Percentiles rank a stretch among this genome's conserved stretches.
phyloP scores from a whole-genome alignment of 2,888 invertebrate species.

The Cepaea hortensis region DNA sequence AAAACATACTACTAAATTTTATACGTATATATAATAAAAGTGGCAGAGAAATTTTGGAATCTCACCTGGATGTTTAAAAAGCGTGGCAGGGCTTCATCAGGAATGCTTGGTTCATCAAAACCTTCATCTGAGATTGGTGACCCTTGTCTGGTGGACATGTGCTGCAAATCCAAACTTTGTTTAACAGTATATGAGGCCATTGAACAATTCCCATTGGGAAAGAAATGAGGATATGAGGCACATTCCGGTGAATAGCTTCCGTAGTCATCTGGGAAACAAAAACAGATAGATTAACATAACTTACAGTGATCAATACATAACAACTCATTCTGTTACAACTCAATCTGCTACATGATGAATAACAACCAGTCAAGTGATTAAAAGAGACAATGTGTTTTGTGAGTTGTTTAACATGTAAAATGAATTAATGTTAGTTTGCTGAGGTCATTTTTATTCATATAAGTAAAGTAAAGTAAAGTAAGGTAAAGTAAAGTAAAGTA shows the following conservation, averaged over 20 bases:
- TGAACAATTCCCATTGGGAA: not conserved
- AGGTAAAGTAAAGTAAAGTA: too few relatives aligned
- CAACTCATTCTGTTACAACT: not conserved
- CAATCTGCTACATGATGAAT: too few relatives aligned
- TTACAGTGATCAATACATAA: not conserved
- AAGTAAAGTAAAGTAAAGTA: too few relatives aligned
- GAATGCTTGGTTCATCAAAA: slow-evolving; percentile 17
- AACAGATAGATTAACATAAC: not conserved
- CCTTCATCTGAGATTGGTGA: slow-evolving; percentile 35
- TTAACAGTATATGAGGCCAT: not conserved
- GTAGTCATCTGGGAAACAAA: not conserved
- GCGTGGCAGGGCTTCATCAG: slow-evolving; percentile 33
- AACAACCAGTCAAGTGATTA: too few relatives aligned
- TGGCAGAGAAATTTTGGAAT: not conserved
- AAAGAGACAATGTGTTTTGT: too few relatives aligned
- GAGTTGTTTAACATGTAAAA: too few relatives aligned
- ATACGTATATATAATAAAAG: too few relatives aligned
- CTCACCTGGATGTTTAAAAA: slow-evolving; percentile 13
- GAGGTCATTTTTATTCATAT: too few relatives aligned
- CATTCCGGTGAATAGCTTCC: not conserved
- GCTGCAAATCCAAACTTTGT: not conserved
- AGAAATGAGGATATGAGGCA: not conserved
- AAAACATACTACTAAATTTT: not conserved
- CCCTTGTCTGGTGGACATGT: not conserved
- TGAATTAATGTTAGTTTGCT: too few relatives aligned